Base-by-base conservation (phyloP, 2,888 invertebrate species). In the Zaprionus obscuricornis region DNA sequence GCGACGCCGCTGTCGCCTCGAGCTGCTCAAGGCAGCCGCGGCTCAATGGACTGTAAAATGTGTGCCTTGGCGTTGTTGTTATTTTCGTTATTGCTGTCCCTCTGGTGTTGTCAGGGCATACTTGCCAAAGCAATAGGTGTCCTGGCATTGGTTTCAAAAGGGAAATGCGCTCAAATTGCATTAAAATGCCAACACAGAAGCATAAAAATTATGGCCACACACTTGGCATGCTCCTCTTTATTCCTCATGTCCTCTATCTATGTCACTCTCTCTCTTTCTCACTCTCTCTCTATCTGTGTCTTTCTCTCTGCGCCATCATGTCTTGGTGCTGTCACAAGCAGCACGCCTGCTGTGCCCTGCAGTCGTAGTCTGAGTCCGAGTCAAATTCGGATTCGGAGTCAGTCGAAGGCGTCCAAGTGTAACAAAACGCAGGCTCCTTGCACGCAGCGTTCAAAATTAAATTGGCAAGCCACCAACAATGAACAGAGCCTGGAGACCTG, bases 381-480 rank as follows among this genome's bases (percentile, higher is more conserved):
- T 46, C 17, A 20, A 16, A 46, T 47, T 27, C 49, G 33, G 10
- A 56, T 36, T 29, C 33, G 39, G 43, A 66, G 64, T 59, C 68
- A 64, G 65, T 82, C 73, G 76, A 51, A 85, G 85, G 85, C 87
- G 85, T 87, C 87, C 76, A 87, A 85, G 82, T 82, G 85, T 77
- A 84, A 82, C 79, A 72, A 85, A 82, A 65, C 74, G 76, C 59
- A 64, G 76, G 71, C 75, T 65, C 64, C 79, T 70, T 51, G 73
- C 87, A 86, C 73, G 86, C 87, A 85, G 87, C 71, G 72, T 76
- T 70, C 74, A 78, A 83, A 86, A 88, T 88, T 87, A 87, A 88
- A 87, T 88, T 88, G 88, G 88, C 88, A 88, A 69, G 55, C 56
- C 70, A 79, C 88, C 88, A 88, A 88, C 70, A 71, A 64, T 17